Conservation (phyloP, 2,888 invertebrate species). For the Mesochorus sp. region DNA sequence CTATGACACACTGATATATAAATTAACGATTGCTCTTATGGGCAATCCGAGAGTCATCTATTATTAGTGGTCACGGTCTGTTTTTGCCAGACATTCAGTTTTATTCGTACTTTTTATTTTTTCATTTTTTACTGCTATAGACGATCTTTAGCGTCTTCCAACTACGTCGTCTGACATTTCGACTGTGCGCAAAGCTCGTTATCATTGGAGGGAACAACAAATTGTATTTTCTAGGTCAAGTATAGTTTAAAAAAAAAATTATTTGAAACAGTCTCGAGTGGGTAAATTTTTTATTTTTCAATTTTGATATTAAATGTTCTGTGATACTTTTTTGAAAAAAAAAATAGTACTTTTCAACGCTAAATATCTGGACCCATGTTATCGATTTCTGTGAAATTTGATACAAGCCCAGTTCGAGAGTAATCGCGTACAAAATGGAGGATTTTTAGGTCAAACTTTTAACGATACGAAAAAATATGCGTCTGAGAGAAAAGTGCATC, state of each 20-base stretch:
- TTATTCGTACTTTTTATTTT: background rate
- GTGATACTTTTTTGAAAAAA: background rate
- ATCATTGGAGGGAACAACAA: background rate
- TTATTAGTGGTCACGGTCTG: constrained; percentile 18
- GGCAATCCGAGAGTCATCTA: constrained; percentile 5
- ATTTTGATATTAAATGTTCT: background rate
- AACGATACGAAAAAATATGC: too few relatives aligned
- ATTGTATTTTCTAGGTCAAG: background rate
- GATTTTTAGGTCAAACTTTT: background rate
- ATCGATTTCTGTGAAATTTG: constrained; percentile 20
- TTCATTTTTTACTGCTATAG: background rate
- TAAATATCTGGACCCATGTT: background rate
- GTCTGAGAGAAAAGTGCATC: too few relatives aligned
- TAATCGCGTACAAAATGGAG: constrained; percentile 6
- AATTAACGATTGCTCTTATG: background rate
- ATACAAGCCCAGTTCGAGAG: background rate
- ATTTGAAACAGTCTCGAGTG: background rate
- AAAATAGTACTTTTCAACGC: background rate
- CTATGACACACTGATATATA: background rate
- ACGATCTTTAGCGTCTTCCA: background rate
- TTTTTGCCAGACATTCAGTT: constrained; percentile 1
- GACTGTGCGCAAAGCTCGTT: background rate
- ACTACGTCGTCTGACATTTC: constrained; percentile 22
- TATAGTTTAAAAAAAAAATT: background rate
- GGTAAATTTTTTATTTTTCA: too few relatives aligned